Evolutionary conservation across 2,797 vertebrate species (phyloP), one percentile per base, ranked within the genome.

Genomic region (Spinibarbus caldwelli): DNA sequence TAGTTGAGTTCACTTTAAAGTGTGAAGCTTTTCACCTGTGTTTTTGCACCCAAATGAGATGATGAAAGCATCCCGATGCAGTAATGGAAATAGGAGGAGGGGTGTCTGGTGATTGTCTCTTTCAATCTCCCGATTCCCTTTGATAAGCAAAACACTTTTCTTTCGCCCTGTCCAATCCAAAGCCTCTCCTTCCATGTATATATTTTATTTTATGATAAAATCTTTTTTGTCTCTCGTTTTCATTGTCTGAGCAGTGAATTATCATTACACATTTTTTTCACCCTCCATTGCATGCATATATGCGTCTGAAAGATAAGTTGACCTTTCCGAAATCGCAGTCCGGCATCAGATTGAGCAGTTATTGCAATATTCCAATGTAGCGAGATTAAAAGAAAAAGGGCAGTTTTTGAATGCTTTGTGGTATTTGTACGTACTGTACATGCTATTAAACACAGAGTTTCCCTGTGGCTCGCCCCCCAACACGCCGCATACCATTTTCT

Each of bases 241-340:
- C 95, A 95, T 97, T 96, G 96, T 94, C 90, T 93, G 94, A 93
- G 94, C 91, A 90, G 92, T 93, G 94, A 96, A 96, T 96, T 90
- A 91, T 90, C 88, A 91, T 92, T 80, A 90, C 85, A 86, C 80
- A 71, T 89, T 85, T 87, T 86, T 92, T 94, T 91, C 94, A 94
- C 94, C 93, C 95, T 93, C 79, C 84, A 79, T 83, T 26, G 92
- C 95, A 86, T 94, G 96, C 95, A 93, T 95, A 95, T 95, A 95
- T 96, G 96, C 34, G 38, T 92, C 94, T 92, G 91, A 90, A 93
- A 96, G 95, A 97, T 96, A 95, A 88, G 93, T 86, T 96, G 96
- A 97, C 97, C 96, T 97, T 97, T 97, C 94, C 86, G 90, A 95
- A 97, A 96, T 97, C 95, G 95, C 93, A 90, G 93, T 95, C 93